These are phyloP conservation scores for Drosophila nannoptera DNA, from an alignment of 1,140 invertebrate genomes.

Conservation along the genomic window DNA sequence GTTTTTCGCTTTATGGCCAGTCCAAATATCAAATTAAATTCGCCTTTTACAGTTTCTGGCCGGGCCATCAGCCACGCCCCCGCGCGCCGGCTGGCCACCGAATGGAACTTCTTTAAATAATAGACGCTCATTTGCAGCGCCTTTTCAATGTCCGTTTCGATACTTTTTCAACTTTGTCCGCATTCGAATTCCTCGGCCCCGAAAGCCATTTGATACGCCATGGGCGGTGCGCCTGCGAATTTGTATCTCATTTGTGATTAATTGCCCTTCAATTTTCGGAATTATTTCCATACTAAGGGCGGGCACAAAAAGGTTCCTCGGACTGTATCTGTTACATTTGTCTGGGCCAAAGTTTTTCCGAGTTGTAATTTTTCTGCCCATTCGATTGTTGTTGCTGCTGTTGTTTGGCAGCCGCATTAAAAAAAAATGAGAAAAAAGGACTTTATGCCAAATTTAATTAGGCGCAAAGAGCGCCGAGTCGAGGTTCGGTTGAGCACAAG, in stretches of 20 bases:
- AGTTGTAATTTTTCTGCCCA: slow-evolving; percentile 56
- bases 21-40: slow-evolving; percentile 63
- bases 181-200: slow-evolving; percentile 22
- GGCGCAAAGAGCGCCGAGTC: slow-evolving; percentile 64
- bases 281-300: slow-evolving; percentile 50
- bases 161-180: slow-evolving; percentile 60
- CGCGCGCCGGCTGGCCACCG: slow-evolving; percentile 34
- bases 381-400: neutral
- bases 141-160: slow-evolving; percentile 57
- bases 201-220: slow-evolving; percentile 39
- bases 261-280: slow-evolving; percentile 74
- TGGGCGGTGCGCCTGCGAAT: slow-evolving; percentile 56
- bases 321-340: slow-evolving; percentile 64
- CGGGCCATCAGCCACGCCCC: slow-evolving; percentile 8
- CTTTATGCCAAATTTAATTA: slow-evolving; percentile 78
- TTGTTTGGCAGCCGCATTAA: slow-evolving; percentile 32
- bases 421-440: slow-evolving; percentile 64
- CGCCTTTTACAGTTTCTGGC: slow-evolving; percentile 24
- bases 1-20: slow-evolving; percentile 64
- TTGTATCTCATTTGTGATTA: slow-evolving; percentile 77
- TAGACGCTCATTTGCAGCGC: slow-evolving; percentile 72
- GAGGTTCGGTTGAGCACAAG: slow-evolving; percentile 47
- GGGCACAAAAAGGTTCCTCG: slow-evolving; percentile 25
- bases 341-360: slow-evolving; percentile 60
- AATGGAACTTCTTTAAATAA: slow-evolving; percentile 75